A percentile compares a stretch with the other conserved stretches of the same genome.
Evolutionary conservation across 2,888 invertebrate species (phyloP).

Genomic region (Synanthedon formicaeformis): DNA sequence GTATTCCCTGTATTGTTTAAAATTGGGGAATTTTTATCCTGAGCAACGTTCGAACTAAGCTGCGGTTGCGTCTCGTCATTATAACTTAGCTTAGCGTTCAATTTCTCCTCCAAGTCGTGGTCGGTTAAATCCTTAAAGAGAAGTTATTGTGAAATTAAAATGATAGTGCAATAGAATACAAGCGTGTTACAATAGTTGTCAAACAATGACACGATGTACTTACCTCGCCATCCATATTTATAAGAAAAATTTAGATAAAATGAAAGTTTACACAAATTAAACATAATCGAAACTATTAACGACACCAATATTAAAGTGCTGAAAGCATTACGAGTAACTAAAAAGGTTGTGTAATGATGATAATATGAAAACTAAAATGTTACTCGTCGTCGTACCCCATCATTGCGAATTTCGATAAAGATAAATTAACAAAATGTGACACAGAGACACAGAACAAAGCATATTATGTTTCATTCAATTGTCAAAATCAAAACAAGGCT

Average conservation of each 20-base stretch:
- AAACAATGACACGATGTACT: conserved; percentile 14
- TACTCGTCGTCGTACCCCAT: background rate
- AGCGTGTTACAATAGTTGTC: conserved; percentile 15
- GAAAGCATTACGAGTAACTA: conserved; percentile 54
- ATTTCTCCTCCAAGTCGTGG: conserved; percentile 58
- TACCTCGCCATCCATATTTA: conserved; percentile 64
- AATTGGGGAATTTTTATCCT: conserved; percentile 9
- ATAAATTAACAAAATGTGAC: too few relatives aligned
- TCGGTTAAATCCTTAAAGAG: conserved; percentile 61
- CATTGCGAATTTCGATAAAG: too few relatives aligned
- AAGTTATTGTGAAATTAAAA: conserved; percentile 1
- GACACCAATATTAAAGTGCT: conserved; percentile 42
- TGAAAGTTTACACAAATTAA: conserved; percentile 46
- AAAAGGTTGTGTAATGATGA: conserved; percentile 33
- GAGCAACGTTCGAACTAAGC: conserved; percentile 25
- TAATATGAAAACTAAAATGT: background rate
- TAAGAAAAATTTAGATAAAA: conserved; percentile 48
- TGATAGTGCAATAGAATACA: background rate
- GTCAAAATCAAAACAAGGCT: too few relatives aligned
- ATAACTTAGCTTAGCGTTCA: conserved; percentile 63
- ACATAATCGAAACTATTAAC: conserved; percentile 58
- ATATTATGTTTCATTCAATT: too few relatives aligned
- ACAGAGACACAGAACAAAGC: too few relatives aligned
- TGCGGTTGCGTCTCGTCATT: conserved; percentile 40
- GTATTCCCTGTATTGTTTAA: conserved; percentile 21